These are phyloP conservation scores for Numida meleagris DNA, from an alignment of 2,113 vertebrate species.

Conservation along the genomic window DNA sequence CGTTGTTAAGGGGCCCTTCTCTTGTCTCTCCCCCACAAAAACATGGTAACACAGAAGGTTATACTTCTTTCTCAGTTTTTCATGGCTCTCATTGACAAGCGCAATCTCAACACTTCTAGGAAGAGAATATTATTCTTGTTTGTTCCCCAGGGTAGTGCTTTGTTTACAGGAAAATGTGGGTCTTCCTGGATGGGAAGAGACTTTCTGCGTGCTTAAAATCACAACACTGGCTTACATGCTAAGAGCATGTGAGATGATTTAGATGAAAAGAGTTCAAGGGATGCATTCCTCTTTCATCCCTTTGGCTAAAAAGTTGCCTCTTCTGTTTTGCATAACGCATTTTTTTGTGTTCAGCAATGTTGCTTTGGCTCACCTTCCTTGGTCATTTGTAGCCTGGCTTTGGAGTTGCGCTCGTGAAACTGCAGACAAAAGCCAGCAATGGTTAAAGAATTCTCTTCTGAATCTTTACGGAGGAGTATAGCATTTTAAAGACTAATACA, in stretches of 20 bases:
- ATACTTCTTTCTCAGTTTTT: not conserved
- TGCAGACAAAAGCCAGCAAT: not conserved
- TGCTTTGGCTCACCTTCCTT: not conserved
- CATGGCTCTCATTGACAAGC: not conserved
- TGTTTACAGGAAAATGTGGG: not conserved
- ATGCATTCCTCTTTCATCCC: not conserved
- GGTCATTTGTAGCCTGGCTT: not conserved
- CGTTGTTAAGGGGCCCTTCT: not conserved
- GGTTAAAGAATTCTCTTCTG: not conserved
- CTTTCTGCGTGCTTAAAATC: not conserved
- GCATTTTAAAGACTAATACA: not conserved
- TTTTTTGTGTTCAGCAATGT: not conserved
- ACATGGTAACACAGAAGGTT: fast-evolving
- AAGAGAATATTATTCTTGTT: not conserved
- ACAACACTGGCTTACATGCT: not conserved
- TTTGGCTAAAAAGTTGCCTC: not conserved
- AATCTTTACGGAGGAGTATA: not conserved
- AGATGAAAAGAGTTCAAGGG: not conserved
- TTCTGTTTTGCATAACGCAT: not conserved
- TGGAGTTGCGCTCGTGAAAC: not conserved
- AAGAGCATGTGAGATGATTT: not conserved
- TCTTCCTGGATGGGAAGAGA: not conserved
- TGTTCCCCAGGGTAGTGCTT: not conserved
- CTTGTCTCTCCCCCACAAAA: not conserved
- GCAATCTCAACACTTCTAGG: not conserved